Percentiles rank a stretch among this genome's conserved stretches.
phyloP scores from a whole-genome alignment of 2,113 vertebrate species.

The Chloroceryle aenea region DNA sequence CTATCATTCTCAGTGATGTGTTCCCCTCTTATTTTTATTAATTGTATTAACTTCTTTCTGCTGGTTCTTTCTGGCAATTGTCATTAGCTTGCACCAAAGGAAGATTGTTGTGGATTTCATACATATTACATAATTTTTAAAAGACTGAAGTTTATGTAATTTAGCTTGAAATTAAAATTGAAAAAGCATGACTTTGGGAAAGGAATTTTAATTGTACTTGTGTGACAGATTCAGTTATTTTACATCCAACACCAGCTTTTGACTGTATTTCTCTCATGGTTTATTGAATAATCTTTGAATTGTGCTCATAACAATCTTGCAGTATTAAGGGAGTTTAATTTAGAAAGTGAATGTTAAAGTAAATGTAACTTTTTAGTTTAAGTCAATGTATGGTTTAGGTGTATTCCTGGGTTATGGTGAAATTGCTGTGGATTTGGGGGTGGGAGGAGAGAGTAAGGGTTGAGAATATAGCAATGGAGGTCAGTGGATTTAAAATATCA shows the following conservation, averaged over 20 bases:
- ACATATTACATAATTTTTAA: background rate
- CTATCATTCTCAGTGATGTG: background rate
- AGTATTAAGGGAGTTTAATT: background rate
- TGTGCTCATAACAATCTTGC: background rate
- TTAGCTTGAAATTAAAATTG: conserved; percentile 13
- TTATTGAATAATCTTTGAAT: background rate
- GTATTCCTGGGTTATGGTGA: background rate
- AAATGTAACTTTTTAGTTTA: background rate
- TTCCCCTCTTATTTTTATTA: background rate
- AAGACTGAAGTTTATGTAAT: background rate
- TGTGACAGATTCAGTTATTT: background rate
- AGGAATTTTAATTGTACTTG: background rate
- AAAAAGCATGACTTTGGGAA: background rate
- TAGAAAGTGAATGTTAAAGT: background rate
- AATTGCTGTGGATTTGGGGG: background rate
- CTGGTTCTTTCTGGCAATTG: background rate
- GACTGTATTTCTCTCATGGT: background rate
- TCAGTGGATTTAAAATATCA: background rate
- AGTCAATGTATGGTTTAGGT: background rate
- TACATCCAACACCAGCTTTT: background rate
- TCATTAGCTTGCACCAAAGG: background rate
- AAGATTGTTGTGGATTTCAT: background rate
- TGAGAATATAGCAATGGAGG: background rate
- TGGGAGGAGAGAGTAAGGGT: background rate
- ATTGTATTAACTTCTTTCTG: background rate